phyloP scores from a whole-genome alignment of 2,797 vertebrate genomes.

The Necrosyrtes monachus region DNA sequence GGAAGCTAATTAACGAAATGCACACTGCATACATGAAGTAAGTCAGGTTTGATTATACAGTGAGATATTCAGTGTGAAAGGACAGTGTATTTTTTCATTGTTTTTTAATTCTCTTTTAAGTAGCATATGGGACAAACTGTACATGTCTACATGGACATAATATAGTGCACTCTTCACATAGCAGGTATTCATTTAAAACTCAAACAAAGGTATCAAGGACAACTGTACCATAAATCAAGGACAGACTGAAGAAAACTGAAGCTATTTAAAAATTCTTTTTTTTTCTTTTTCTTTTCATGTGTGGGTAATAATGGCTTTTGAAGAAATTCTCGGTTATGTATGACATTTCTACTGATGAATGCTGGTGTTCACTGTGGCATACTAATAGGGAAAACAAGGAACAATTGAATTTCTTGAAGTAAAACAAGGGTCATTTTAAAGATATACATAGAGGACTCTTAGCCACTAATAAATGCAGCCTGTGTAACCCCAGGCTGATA shows the following conservation, averaged over 20 bases:
- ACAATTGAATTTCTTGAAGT: slow-evolving; percentile 58
- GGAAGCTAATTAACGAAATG: slow-evolving; percentile 48
- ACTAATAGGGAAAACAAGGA: slow-evolving; percentile 67
- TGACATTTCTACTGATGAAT: slow-evolving; percentile 71
- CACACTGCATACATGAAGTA: neutral
- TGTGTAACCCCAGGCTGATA: neutral
- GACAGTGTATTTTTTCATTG: neutral
- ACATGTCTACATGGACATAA: neutral
- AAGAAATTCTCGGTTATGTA: slow-evolving; percentile 27
- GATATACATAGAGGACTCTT: slow-evolving; percentile 28
- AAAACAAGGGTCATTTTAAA: slow-evolving; percentile 62
- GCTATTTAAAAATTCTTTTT: neutral
- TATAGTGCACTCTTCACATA: neutral
- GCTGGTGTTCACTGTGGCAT: slow-evolving; percentile 40
- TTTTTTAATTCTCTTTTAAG: slow-evolving; percentile 13
- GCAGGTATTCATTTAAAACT: neutral
- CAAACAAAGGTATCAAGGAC: slow-evolving; percentile 16
- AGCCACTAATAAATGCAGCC: slow-evolving; percentile 43
- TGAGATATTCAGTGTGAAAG: neutral
- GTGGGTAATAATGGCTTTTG: slow-evolving; percentile 24
- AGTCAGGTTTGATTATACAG: neutral
- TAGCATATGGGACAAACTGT: neutral
- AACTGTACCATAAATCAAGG: slow-evolving; percentile 29
- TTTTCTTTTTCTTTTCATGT: neutral
- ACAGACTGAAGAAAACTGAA: neutral